Evolutionary conservation across 2,888 invertebrate genomes (phyloP).

Genomic region (Hemistola chrysoprasaria): DNA sequence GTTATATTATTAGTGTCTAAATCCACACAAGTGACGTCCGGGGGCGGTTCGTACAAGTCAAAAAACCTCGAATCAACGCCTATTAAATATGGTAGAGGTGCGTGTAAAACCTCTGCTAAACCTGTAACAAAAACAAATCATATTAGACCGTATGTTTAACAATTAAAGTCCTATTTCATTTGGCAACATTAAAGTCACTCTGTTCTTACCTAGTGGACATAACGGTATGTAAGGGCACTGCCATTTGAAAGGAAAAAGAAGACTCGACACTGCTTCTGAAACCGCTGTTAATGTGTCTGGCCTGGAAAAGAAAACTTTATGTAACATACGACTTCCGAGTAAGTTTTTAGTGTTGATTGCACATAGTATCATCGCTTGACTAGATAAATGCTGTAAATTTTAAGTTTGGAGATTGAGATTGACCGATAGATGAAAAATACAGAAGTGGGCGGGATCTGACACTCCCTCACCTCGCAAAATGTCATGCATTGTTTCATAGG

Average conservation of each 20-base stretch:
- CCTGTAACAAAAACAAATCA: too few species aligned
- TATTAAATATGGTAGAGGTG: slow-evolving; percentile 98
- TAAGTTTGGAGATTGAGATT: too few species aligned
- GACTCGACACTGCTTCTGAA: slow-evolving; percentile 96
- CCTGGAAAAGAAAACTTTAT: slow-evolving; percentile 18
- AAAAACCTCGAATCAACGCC: slow-evolving; percentile 99
- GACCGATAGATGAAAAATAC: too few species aligned
- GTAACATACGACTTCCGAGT: too few species aligned
- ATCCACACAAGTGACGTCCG: slow-evolving; percentile 98
- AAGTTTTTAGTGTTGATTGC: too few species aligned
- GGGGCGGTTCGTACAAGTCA: slow-evolving; percentile 97
- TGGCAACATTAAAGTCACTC: too few species aligned
- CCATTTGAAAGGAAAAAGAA: slow-evolving; percentile 99
- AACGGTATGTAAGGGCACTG: slow-evolving; percentile 99
- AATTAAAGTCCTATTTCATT: neutral
- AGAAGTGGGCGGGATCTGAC: too few species aligned
- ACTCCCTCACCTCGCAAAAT: too few species aligned
- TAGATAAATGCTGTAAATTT: too few species aligned
- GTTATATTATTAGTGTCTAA: slow-evolving; percentile 98
- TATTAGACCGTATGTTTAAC: too few species aligned
- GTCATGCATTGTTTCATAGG: too few species aligned
- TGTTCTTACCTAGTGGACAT: slow-evolving; percentile 91
- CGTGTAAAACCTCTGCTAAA: slow-evolving; percentile 97
- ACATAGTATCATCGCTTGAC: too few species aligned
- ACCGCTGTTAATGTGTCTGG: slow-evolving; percentile 98